These are phyloP conservation scores for Dryobates pubescens DNA, from an alignment of 2,797 vertebrate species.

Conservation along the genomic window DNA sequence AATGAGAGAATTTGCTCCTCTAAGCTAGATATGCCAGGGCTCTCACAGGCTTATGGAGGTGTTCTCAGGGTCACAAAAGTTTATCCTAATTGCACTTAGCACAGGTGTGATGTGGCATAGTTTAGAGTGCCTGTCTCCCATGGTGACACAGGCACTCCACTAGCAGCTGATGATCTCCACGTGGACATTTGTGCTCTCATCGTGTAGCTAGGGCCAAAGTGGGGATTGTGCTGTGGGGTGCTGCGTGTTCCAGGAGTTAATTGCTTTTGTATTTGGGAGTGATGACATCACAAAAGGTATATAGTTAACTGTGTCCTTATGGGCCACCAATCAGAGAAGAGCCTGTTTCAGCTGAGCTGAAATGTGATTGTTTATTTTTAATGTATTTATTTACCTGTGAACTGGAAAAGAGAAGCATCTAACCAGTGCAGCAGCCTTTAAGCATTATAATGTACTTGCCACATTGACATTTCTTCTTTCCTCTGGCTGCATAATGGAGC, in stretches of 20 bases:
- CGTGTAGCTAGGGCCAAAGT: not conserved
- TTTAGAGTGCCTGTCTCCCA: not conserved
- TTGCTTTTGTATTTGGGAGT: constrained; percentile 31
- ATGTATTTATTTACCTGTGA: not conserved
- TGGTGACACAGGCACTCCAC: fast-evolving
- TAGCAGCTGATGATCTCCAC: not conserved
- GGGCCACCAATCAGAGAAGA: not conserved
- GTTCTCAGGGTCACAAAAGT: not conserved
- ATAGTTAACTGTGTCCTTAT: not conserved
- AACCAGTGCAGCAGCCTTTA: not conserved
- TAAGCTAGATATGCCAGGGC: not conserved
- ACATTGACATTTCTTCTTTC: not conserved
- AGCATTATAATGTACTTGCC: not conserved
- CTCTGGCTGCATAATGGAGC: not conserved
- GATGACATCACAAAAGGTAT: not conserved
- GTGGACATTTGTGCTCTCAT: not conserved
- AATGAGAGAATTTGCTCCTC: not conserved
- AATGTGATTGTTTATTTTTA: not conserved
- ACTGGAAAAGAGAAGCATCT: not conserved
- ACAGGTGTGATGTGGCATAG: not conserved
- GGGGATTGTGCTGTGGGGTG: not conserved
- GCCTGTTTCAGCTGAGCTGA: not conserved
- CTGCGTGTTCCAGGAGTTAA: constrained; percentile 6
- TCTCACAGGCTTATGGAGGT: not conserved
- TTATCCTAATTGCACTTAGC: not conserved